Evolutionary conservation across 2,113 vertebrate species (phyloP), one percentile per base, ranked within the genome.

Genomic region (Camelus dromedarius): DNA sequence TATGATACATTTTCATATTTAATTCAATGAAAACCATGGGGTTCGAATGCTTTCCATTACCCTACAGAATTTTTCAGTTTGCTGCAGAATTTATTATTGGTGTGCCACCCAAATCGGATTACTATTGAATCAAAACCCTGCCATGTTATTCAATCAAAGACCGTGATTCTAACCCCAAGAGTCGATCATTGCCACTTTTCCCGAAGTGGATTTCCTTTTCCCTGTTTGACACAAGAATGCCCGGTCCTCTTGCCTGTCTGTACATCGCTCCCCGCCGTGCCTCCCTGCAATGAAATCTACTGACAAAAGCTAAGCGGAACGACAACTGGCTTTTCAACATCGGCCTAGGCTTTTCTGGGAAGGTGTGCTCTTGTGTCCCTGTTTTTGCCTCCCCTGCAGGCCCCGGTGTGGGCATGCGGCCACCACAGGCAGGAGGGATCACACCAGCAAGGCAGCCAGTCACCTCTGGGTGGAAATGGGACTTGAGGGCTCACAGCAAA

Each of bases 1-100:
- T 89, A 93, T 96, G 97, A 97, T 97, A 97, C 96, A 97, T 98
- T 98, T 98, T 98, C 98, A 98, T 98, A 98, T 97, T 98, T 98
- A 98, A 98, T 97, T 97, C 97, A 97, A 97, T 98, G 98, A 97
- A 98, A 98, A 96, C 96, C 93, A 69, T 96, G 97, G 94, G 97
- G 94, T 94, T 96, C 91, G 85, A 97, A 97, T 93, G 94, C 98
- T 97, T 97, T 98, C 98, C 95, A 97, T 98, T 97, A 96, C 97
- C 97, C 91, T 96, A 97, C 95, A 97, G 97, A 97, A 96, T 97
- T 98, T 97, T 96, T 97, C 96, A 97, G 96, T 97, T 97, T 97
- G 97, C 91, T 96, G 94, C 86, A 97, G 98, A 97, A 98, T 97
- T 97, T 98, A 96, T 96, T 97, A 98, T 97, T 97, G 98, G 95